Evolutionary conservation across 2,888 invertebrate genomes (phyloP), one percentile per base, ranked within the genome.

Genomic region (Lasius fuliginosus): DNA sequence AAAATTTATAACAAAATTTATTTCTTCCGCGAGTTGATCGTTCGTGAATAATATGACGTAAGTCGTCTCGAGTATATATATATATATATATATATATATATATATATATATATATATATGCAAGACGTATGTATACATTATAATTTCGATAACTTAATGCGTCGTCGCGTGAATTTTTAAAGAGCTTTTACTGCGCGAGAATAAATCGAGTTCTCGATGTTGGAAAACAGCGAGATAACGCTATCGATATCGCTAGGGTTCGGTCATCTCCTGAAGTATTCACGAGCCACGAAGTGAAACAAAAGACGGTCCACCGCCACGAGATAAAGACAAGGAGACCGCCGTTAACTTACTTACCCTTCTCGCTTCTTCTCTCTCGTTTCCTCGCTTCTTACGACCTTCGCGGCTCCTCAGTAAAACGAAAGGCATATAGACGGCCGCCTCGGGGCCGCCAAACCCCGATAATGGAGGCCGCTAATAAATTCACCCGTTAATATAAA

Each of bases 401-500:
- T 60, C 64, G 27, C n/a, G 46, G 33, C 76, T 87, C 86, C 88
- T 82, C 81, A 87, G 88, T 89, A 88, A 91, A 86, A 85, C 91
- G 90, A 92, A 86, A 88, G 85, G 74, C 77, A 74, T 85, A 87
- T 84, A 79, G 82, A 88, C 83, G 86, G 79, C 82, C 86, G 85
- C 83, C 88, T 91, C 86, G 87, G 86, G 89, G 86, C 88, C 89
- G 87, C 89, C 92, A 88, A 92, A 92, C 90, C 91, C 90, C 92
- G 93, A 94, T 94, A 94, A 94, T 94, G 92, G 93, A 93, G 91
- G 91, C 91, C 90, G 87, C 92, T 94, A 93, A 93, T 94, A 94
- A 94, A 94, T 94, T 93, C 89, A 90, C 87, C 92, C 91, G 91
- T 93, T 93, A 94, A 94, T 93, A 94, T 93, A 92, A 93, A 94